Base-by-base conservation (phyloP, 2,888 invertebrate species). In the Zaprionus lineosus region DNA sequence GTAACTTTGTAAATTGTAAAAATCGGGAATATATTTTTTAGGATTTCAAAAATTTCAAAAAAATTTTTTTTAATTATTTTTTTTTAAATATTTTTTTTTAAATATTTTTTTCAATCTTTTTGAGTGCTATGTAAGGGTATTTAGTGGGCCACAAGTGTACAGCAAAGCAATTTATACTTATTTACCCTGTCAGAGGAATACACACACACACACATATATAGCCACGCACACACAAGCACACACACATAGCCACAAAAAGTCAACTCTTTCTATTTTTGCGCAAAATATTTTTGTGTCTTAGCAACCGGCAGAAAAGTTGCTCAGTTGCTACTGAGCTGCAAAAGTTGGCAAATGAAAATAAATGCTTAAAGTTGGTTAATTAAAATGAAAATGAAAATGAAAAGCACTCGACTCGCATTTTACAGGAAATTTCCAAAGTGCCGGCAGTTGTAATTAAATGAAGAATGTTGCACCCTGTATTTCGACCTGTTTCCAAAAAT, bases 321-420 rank as follows among this genome's bases (percentile, higher is more conserved):
- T 29, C 65, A 68, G 72, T 70, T 69, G 40, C 51, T 29, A 46
- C 37, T 12, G 39, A 51, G 57, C 51, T 65, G 60, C 36, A 51
- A 74, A 74, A 71, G 61, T 74, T 74, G 2, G 60, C 60, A 72
- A 75, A 74, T 74, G 73, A 75, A 76, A 75, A 74, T 68, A 68
- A 68, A 74, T 75, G 68, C 64, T 52, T 31, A 75, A 74, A 74
- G 74, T 74, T 74, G 68, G 68, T 72, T 74, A 75, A 72, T 75
- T 74, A 64, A 75, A 75, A 61, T 47, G 57, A 63, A 65, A 63
- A 57, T 36, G 40, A 43, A 55, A 65, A 51, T 21, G n/a, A 33
- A 55, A 57, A 51, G 7, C 56, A 16, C 71, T 70, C 51, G 19
- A 44, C 41, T 47, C 28, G 50, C 59, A 41, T 12, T 64, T 46